A percentile compares a stretch with the other conserved stretches of the same genome.
phyloP scores from a whole-genome alignment of 2,113 vertebrate species.

The Etia nguti region DNA sequence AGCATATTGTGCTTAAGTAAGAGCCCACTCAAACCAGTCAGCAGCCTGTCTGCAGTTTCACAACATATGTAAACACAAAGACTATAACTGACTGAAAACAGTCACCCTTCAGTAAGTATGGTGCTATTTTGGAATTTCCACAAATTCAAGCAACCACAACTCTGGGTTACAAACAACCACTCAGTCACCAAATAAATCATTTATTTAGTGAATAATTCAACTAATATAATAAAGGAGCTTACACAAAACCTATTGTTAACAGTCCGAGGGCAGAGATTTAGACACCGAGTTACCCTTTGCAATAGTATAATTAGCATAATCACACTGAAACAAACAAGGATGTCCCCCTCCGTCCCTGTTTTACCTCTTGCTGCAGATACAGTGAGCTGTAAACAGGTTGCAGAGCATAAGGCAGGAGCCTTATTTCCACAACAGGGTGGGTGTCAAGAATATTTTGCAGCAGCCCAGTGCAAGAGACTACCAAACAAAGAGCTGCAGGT shows the following conservation, averaged over 20 bases:
- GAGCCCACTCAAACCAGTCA: slow-evolving; percentile 1
- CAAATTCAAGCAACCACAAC: neutral
- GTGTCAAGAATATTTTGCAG: slow-evolving; percentile 52
- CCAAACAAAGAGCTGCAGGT: slow-evolving; percentile 33
- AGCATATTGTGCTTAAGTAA: slow-evolving; percentile 3
- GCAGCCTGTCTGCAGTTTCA: slow-evolving; percentile 26
- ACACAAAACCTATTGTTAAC: neutral
- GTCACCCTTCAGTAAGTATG: neutral
- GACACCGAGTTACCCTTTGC: neutral
- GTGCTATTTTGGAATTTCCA: slow-evolving; percentile 23
- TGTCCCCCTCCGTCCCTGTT: slow-evolving; percentile 25
- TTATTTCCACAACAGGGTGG: slow-evolving; percentile 49
- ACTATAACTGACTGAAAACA: slow-evolving; percentile 31
- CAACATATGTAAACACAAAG: slow-evolving; percentile 40
- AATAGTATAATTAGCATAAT: slow-evolving; percentile 14
- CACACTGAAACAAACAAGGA: slow-evolving; percentile 23
- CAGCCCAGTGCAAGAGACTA: slow-evolving; percentile 20
- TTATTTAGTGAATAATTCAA: neutral
- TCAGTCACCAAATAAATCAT: neutral
- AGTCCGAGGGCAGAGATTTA: neutral
- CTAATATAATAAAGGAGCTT: neutral
- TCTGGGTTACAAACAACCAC: slow-evolving; percentile 4
- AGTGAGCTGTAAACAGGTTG: slow-evolving; percentile 56
- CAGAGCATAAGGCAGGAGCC: slow-evolving; percentile 42
- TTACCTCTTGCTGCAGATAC: slow-evolving; percentile 40